phyloP scores from a whole-genome alignment of 2,888 invertebrate species.

The Stenolophus ochropezus region DNA sequence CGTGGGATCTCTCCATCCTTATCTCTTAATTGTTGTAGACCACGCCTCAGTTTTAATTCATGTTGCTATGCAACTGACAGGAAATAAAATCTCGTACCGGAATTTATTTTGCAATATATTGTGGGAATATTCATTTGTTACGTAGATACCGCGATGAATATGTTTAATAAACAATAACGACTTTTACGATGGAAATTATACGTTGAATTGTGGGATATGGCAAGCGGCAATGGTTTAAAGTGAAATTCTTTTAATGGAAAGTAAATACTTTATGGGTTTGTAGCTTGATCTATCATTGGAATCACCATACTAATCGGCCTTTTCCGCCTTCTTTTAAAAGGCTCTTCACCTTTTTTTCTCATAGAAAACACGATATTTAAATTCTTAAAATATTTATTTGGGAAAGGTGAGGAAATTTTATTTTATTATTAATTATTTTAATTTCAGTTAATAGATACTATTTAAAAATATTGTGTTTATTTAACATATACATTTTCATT shows the following conservation, averaged over 20 bases:
- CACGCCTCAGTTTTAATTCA: conserved; percentile 22
- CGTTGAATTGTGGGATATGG: neutral
- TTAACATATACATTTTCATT: no score
- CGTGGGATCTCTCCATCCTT: conserved; percentile 16
- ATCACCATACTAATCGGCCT: neutral
- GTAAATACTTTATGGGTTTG: conserved; percentile 2
- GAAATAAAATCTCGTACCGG: conserved; percentile 15
- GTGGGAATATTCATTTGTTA: conserved; percentile 3
- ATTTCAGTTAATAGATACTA: no score
- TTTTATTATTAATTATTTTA: no score
- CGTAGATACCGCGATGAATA: neutral
- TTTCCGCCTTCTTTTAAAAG: neutral
- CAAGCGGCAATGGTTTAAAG: neutral
- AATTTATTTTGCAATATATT: conserved; percentile 18
- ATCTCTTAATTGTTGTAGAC: conserved; percentile 21
- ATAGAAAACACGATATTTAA: neutral
- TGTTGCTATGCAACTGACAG: neutral
- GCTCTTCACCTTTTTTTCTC: neutral
- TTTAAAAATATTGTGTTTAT: no score
- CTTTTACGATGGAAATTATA: neutral
- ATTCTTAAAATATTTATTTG: neutral
- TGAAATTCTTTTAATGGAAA: conserved; percentile 22
- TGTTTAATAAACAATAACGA: neutral
- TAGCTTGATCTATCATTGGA: neutral
- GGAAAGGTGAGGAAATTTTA: no score